A percentile compares a stretch with the other conserved stretches of the same genome.
These are phyloP conservation scores for Hippopotamyrus pictus DNA, from an alignment of 2,797 vertebrate species.

Conservation along the genomic window DNA sequence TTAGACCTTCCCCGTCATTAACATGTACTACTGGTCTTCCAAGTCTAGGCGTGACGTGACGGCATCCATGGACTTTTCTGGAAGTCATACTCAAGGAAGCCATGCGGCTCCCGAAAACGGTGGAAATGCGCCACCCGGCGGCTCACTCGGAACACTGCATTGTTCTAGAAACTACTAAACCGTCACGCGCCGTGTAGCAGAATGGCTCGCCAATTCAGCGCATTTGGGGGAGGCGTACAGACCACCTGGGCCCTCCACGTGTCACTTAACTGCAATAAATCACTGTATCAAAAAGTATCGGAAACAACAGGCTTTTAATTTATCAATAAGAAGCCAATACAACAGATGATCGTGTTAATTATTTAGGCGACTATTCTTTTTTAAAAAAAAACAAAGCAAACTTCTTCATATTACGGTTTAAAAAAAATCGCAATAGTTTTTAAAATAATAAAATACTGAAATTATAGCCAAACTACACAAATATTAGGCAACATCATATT, in stretches of 20 bases:
- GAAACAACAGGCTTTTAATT: not conserved
- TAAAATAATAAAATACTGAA: not conserved
- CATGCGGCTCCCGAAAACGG: constrained; percentile 14
- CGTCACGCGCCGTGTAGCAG: not conserved
- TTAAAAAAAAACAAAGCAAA: not conserved
- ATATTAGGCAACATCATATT: not conserved
- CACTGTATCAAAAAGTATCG: not conserved
- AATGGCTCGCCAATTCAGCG: not conserved
- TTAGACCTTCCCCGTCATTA: not conserved
- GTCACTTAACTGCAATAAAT: not conserved
- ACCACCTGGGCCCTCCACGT: not conserved
- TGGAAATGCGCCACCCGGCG: constrained; percentile 52
- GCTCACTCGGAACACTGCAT: constrained; percentile 7
- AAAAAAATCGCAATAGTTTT: not conserved
- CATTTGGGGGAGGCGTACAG: no score
- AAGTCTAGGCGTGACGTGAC: not conserved
- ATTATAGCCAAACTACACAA: not conserved
- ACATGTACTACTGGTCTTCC: not conserved
- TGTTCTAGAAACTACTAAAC: constrained; percentile 73
- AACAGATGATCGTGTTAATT: not conserved
- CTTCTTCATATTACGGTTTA: not conserved
- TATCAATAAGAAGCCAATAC: not conserved
- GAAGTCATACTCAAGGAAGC: not conserved
- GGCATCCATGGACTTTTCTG: constrained; percentile 12
- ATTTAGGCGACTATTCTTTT: not conserved